These are phyloP conservation scores for Zele albiditarsus DNA, from an alignment of 2,888 invertebrate species.

Conservation along the genomic window DNA sequence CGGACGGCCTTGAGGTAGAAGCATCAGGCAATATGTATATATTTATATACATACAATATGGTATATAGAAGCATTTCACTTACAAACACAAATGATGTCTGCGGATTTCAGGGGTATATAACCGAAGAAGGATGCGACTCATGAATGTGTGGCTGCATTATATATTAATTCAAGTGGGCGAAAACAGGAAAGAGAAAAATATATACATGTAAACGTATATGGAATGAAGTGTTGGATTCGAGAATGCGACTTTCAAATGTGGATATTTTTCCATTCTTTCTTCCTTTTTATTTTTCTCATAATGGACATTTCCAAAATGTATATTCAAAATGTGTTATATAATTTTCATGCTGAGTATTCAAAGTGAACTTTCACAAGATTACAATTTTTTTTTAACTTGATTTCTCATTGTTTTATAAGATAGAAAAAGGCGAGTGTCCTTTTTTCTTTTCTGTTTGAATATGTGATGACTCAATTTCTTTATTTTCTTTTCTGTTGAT, in stretches of 20 bases:
- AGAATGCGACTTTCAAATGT: background rate
- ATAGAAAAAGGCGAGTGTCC: no score
- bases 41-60: slow-evolving; percentile 1
- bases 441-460: no score
- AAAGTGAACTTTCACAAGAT: no score
- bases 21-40: slow-evolving; percentile 20
- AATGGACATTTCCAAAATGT: no score
- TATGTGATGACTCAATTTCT: no score
- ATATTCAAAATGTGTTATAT: no score
- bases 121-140: slow-evolving; percentile 39
- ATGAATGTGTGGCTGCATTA: slow-evolving; percentile 21
- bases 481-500: no score
- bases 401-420: no score
- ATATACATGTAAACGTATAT: slow-evolving; percentile 12
- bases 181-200: slow-evolving; percentile 27
- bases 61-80: slow-evolving; percentile 62
- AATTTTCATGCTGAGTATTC: no score
- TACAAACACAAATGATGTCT: slow-evolving; percentile 48
- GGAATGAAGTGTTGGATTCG: slow-evolving; percentile 20
- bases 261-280: background rate
- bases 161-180: slow-evolving; percentile 5
- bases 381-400: no score
- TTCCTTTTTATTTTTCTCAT: background rate
- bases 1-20: slow-evolving; percentile 63
- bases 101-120: slow-evolving; percentile 36